Evolutionary conservation across 2,888 invertebrate genomes (phyloP), one percentile per base, ranked within the genome.

Genomic region (Orchestes rusci): DNA sequence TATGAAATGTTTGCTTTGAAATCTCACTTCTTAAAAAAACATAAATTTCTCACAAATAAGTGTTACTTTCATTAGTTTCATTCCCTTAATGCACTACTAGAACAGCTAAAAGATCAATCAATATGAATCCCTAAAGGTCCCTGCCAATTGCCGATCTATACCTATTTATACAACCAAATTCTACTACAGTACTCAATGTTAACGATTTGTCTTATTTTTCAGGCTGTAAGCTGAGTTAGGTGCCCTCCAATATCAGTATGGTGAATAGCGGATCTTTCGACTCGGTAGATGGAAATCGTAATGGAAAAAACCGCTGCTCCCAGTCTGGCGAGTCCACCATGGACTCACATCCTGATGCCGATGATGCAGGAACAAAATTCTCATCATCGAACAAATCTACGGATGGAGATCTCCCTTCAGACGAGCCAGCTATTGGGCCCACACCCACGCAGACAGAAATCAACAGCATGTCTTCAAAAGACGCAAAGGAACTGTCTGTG

Each of bases 221-320:
- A 27, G n/a, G 27, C 27, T n/a, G n/a, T n/a, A 16, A 34, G 8
- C 34, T 8, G 16, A 10, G 18, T 34, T 34, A 12, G 12, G 13
- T 34, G n/a, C n/a, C 18, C 15, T 36, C 32, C 28, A 30, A 33
- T 19, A 19, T 31, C 58, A 57, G 51, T 45, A 66, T 66, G 66
- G 66, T 66, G 58, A 66, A 66, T 56, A 65, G 65, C 56, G 59
- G 64, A 45, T 60, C 64, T 43, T 62, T 61, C 59, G 63, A 62
- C 48, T 57, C 59, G 23, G 58, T 59, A 23, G 59, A 60, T 53
- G 54, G 48, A 53, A 61, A 64, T 60, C 59, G 59, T 56, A 63
- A 60, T 55, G 56, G 58, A 41, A 59, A 58, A 52, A 55, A 55
- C 40, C 53, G 55, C 43, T 57, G 55, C 50, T 60, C 58, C 43